These are phyloP conservation scores for Notothenia coriiceps DNA, from an alignment of 2,113 vertebrate genomes.

Conservation along the genomic window DNA sequence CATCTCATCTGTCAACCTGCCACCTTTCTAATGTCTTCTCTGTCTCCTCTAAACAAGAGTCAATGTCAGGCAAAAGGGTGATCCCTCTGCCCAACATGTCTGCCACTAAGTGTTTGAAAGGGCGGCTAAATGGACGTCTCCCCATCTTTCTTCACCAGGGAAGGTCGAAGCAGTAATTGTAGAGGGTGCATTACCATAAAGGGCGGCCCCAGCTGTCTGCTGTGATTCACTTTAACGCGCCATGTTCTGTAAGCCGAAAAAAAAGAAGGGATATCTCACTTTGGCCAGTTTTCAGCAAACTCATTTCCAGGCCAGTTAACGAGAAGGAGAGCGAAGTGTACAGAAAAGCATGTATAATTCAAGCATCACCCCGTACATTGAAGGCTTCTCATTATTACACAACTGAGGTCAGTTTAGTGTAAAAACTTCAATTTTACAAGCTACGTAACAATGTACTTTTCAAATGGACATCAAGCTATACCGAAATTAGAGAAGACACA, in stretches of 20 bases:
- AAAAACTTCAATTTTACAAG: slow-evolving; percentile 50
- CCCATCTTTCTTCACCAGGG: slow-evolving; percentile 80
- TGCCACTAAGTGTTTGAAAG: slow-evolving; percentile 85
- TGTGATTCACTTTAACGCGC: slow-evolving; percentile 82
- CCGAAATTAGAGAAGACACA: neutral
- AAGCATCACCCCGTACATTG: slow-evolving; percentile 33
- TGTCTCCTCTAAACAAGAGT: slow-evolving; percentile 78
- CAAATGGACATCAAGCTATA: neutral
- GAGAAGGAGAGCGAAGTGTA: slow-evolving; percentile 51
- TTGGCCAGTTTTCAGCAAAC: slow-evolving; percentile 75
- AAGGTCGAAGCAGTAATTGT: slow-evolving; percentile 90
- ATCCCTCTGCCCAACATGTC: slow-evolving; percentile 77
- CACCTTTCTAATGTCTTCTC: slow-evolving; percentile 61
- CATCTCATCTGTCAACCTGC: slow-evolving; percentile 57
- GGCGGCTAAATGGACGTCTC: slow-evolving; percentile 82
- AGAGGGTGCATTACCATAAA: slow-evolving; percentile 87
- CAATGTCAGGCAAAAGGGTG: slow-evolving; percentile 84
- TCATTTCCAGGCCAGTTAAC: slow-evolving; percentile 60
- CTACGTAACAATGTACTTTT: slow-evolving; percentile 3
- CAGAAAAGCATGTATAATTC: slow-evolving; percentile 72
- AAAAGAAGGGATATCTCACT: slow-evolving; percentile 66
- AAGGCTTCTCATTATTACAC: slow-evolving; percentile 44
- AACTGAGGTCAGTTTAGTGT: slow-evolving; percentile 51
- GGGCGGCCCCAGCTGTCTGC: slow-evolving; percentile 85
- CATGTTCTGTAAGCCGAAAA: slow-evolving; percentile 59